Percentiles rank a stretch among this genome's conserved stretches.
Conservation (phyloP, 23 tunicate species). For the Pegea sp. region DNA sequence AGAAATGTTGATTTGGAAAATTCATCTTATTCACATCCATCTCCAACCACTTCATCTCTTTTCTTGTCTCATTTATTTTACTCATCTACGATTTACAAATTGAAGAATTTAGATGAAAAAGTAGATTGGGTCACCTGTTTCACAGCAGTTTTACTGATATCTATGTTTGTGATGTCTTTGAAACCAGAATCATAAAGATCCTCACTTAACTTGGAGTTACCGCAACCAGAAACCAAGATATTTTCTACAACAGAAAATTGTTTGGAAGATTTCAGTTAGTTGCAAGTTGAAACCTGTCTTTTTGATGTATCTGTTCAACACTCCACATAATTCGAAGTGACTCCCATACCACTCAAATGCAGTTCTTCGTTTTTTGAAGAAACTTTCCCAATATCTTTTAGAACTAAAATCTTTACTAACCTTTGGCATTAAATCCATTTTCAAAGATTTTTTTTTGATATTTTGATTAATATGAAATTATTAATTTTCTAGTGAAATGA, state of each 20-base stretch:
- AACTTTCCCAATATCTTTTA: slow-evolving; percentile 45
- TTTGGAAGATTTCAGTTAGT: neutral
- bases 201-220: slow-evolving; percentile 72
- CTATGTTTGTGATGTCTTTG: slow-evolving; percentile 52
- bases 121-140: slow-evolving; percentile 23
- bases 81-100: slow-evolving; percentile 33
- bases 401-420: slow-evolving; percentile 35
- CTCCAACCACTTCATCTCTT: slow-evolving; percentile 27
- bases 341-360: slow-evolving; percentile 96
- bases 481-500: no score
- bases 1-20: slow-evolving; percentile 10
- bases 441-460: neutral
- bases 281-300: slow-evolving; percentile 28
- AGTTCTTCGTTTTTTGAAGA: slow-evolving; percentile 39
- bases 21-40: slow-evolving; percentile 40
- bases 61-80: slow-evolving; percentile 8
- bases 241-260: slow-evolving; percentile 37
- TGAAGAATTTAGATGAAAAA: no score
- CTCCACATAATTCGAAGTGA: slow-evolving; percentile 46
- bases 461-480: no score
- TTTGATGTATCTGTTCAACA: slow-evolving; percentile 55
- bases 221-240: slow-evolving; percentile 66
- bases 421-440: slow-evolving; percentile 35
- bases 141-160: slow-evolving; percentile 61
- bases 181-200: slow-evolving; percentile 62